These are phyloP conservation scores for Condylura cristata DNA, from an alignment of 2,113 vertebrate species.

Conservation along the genomic window DNA sequence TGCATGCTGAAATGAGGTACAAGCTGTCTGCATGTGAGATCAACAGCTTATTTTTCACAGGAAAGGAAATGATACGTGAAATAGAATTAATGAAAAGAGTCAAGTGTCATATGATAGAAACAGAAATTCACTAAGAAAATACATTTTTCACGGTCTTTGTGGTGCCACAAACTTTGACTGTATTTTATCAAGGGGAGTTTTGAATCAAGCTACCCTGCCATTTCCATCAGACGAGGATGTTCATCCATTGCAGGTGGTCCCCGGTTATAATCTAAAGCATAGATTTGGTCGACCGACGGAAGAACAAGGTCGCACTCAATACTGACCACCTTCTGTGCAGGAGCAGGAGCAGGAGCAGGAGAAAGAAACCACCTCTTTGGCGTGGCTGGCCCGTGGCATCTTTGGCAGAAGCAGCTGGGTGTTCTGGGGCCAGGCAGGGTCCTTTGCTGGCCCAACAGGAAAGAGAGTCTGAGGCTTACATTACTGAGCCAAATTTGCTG, in stretches of 20 bases:
- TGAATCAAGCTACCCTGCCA: not conserved
- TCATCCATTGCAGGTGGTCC: not conserved
- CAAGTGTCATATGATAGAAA: slow-evolving; percentile 32
- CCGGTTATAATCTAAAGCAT: not conserved
- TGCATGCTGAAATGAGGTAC: slow-evolving; percentile 47
- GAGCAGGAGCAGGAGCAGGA: not conserved
- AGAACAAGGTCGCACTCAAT: not conserved
- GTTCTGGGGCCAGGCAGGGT: not conserved
- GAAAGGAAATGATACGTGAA: slow-evolving; percentile 52
- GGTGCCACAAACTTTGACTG: not conserved
- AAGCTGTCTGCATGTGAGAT: slow-evolving; percentile 52
- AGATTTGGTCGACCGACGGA: not conserved
- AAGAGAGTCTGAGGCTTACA: not conserved
- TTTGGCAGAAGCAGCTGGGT: not conserved
- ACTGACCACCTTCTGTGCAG: not conserved
- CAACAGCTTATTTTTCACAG: slow-evolving; percentile 63
- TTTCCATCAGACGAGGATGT: not conserved
- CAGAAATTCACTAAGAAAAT: slow-evolving; percentile 70
- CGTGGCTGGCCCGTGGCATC: not conserved
- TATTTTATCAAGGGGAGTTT: not conserved
- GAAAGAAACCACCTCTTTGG: not conserved
- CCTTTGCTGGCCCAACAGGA: not conserved
- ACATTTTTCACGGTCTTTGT: slow-evolving; percentile 34
- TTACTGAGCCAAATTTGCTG: slow-evolving; percentile 55
- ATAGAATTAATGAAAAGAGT: not conserved